phyloP scores from a whole-genome alignment of 2,113 vertebrate species.

The Vulpes ferrilata region DNA sequence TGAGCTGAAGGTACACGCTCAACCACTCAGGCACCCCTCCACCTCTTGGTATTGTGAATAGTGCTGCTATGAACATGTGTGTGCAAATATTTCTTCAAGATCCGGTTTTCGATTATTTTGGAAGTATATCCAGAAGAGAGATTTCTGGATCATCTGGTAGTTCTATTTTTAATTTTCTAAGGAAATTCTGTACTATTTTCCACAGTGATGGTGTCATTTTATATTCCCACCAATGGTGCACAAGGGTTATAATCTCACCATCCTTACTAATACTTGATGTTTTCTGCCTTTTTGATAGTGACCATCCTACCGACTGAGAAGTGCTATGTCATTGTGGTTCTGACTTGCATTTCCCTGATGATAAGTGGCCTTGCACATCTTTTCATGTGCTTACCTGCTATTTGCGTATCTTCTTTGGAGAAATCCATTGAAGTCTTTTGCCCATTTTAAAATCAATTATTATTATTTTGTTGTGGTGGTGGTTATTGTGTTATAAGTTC shows the following conservation, averaged over 20 bases:
- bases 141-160: neutral
- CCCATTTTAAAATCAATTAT: neutral
- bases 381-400: neutral
- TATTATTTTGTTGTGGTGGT: neutral
- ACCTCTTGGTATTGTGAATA: neutral
- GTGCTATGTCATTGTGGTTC: neutral
- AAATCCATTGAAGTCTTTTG: conserved; percentile 1
- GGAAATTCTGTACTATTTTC: neutral
- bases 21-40: neutral
- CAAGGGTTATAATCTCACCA: neutral
- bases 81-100: neutral
- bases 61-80: neutral
- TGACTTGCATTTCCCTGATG: neutral
- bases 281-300: neutral
- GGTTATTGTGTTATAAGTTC: neutral
- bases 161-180: conserved; percentile 17
- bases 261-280: neutral
- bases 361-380: neutral
- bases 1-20: too few relatives aligned
- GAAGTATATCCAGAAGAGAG: neutral
- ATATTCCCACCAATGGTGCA: too few relatives aligned
- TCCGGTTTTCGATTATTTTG: neutral
- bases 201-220: neutral
- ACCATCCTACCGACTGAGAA: neutral
- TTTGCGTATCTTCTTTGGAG: neutral